Evolutionary conservation across 2,797 vertebrate genomes (phyloP).

Genomic region (Lepidocolaptes lacrymiger): DNA sequence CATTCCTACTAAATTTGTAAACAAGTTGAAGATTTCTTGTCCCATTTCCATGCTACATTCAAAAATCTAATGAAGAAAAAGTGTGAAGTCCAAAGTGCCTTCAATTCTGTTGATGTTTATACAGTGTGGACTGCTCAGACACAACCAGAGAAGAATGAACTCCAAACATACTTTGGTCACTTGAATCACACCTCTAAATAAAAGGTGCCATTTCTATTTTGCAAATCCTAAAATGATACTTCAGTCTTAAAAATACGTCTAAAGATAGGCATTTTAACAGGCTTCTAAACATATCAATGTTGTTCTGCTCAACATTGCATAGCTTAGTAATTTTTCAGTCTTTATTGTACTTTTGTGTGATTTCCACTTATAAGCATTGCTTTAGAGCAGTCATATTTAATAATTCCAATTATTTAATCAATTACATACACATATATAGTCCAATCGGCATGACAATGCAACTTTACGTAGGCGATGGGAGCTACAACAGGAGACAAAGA

Average conservation of each 20-base stretch:
- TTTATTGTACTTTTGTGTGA: not conserved
- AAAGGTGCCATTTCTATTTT: not conserved
- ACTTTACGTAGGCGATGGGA: not conserved
- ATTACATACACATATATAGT: fast-evolving
- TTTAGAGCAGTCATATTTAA: not conserved
- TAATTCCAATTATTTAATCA: not conserved
- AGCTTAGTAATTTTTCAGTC: not conserved
- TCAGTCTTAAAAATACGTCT: not conserved
- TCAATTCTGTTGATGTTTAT: not conserved
- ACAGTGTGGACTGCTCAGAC: not conserved
- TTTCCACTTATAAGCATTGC: not conserved
- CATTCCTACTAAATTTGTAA: not conserved
- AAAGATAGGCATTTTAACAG: not conserved
- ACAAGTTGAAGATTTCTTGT: not conserved
- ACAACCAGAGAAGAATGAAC: not conserved
- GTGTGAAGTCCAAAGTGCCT: not conserved
- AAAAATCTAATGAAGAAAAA: not conserved
- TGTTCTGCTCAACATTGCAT: not conserved
- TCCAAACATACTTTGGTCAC: not conserved
- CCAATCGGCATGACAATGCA: not conserved
- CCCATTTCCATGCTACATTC: not conserved
- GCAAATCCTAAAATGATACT: not conserved
- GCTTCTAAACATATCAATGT: not conserved
- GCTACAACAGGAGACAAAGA: not conserved
- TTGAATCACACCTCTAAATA: not conserved